Percentiles rank a stretch among this genome's conserved stretches.
Conservation (phyloP, 2,888 invertebrate genomes). For the Homarus gammarus region DNA sequence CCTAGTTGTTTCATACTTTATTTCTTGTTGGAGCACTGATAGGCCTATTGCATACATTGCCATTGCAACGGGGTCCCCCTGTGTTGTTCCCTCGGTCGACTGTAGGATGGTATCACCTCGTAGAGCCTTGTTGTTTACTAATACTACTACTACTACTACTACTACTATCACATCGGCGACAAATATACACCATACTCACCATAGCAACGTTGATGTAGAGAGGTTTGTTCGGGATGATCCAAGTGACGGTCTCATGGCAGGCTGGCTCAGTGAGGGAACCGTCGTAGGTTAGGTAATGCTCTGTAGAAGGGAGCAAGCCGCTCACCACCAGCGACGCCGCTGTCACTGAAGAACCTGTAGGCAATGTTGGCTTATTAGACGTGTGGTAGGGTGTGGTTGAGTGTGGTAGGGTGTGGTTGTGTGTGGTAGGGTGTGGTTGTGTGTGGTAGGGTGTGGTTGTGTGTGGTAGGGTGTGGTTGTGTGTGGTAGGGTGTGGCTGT, state of each 20-base stretch:
- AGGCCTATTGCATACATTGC: too few relatives aligned
- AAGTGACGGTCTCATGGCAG: constrained; percentile 98
- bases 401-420: background rate
- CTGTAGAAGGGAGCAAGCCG: constrained; percentile 93
- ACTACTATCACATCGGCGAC: too few relatives aligned
- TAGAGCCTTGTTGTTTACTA: too few relatives aligned
- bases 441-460: background rate
- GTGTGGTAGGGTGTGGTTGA: background rate
- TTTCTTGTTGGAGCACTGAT: too few relatives aligned
- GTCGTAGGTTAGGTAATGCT: constrained; percentile 98
- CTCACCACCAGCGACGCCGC: constrained; percentile 91
- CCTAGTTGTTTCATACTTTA: too few relatives aligned
- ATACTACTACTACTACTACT: too few relatives aligned
- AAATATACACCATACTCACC: background rate
- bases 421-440: background rate
- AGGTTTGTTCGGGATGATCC: constrained; percentile 98
- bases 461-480: background rate
- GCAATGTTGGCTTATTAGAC: constrained; percentile 42
- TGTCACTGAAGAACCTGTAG: constrained; percentile 89
- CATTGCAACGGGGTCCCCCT: too few relatives aligned
- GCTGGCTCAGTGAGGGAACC: constrained; percentile 98
- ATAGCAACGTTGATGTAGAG: constrained; percentile 89
- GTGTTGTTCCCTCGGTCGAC: too few relatives aligned
- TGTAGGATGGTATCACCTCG: too few relatives aligned
- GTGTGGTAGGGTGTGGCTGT: background rate